Evolutionary conservation across 2,113 vertebrate species (phyloP), one percentile per base, ranked within the genome.

Genomic region (Solea senegalensis): DNA sequence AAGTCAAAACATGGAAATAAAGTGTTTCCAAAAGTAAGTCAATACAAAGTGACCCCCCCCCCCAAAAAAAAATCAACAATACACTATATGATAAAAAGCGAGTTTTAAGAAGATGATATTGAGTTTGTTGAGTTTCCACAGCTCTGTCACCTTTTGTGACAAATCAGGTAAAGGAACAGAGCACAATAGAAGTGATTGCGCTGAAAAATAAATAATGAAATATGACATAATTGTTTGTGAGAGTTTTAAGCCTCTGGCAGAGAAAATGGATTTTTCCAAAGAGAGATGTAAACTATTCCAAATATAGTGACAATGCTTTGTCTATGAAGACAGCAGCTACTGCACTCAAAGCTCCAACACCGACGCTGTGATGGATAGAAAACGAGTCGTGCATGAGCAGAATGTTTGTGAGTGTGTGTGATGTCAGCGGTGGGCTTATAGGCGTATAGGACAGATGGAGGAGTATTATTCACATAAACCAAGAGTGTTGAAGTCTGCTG

Each of bases 381-480:
- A 26, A 49, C 56, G n/a, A 52, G 11, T 60, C 34, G 43, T 62
- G 7, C 28, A 27, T 57, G 21, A 46, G 50, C 61, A 61, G 55
- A 55, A 28, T 60, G 45, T 49, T n/a, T 75, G 55, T 62, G 21
- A 53, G 56, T 64, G 45, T 55, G 21, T 72, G 44, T 1, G 45
- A 10, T 28, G 71, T 65, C 40, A 49, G 6, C 26, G 53, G 50
- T 16, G 39, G 8, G 9, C 50, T 34, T 34, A 34, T n/a, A 26
- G 8, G 50, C 41, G 50, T 56, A 52, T 34, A 46, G 49, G 49
- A 56, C 55, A 80, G 69, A 61, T 69, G 48, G 54, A 65, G 8
- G 10, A 28, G n/a, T 70, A 45, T 63, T 75, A 67, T 74, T 2
- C 8, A 74, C 60, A 69, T 63, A 62, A 34, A 34, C 28, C 28